Conservation (phyloP, 2,888 invertebrate species). For the Petrolisthes manimaculis region DNA sequence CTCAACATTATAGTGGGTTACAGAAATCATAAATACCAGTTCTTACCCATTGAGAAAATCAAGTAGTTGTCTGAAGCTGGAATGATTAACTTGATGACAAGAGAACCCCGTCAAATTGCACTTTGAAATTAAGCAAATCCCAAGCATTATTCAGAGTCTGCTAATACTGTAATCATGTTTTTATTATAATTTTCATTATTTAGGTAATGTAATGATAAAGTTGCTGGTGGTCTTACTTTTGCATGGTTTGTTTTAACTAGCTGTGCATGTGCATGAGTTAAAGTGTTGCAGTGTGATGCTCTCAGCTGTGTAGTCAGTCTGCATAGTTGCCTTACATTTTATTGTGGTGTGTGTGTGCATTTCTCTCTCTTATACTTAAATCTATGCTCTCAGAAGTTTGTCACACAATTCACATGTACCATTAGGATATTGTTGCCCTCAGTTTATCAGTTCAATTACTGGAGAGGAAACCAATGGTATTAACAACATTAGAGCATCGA, state of each 20-base stretch:
- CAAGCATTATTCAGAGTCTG: background rate
- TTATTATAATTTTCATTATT: background rate
- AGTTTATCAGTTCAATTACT: too few species aligned
- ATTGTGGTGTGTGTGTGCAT: too few species aligned
- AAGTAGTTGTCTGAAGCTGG: background rate
- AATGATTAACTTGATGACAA: background rate
- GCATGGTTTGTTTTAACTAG: background rate
- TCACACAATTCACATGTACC: too few species aligned
- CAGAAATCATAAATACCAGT: slow-evolving; percentile 1
- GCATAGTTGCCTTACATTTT: background rate
- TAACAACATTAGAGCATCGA: too few species aligned
- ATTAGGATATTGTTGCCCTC: too few species aligned
- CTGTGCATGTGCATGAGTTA: background rate
- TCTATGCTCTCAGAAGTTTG: too few species aligned
- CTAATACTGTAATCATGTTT: background rate
- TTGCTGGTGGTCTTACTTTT: background rate
- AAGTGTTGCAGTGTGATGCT: background rate
- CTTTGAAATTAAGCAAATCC: background rate
- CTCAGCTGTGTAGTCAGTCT: background rate
- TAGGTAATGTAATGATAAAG: background rate
- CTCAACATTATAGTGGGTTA: slow-evolving; percentile 18
- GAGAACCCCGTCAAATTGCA: background rate
- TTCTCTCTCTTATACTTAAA: too few species aligned
- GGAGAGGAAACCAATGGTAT: too few species aligned
- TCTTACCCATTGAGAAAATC: background rate